These are phyloP conservation scores for Pseudomyrmex concolor DNA, from an alignment of 1,140 invertebrate species.

Conservation along the genomic window DNA sequence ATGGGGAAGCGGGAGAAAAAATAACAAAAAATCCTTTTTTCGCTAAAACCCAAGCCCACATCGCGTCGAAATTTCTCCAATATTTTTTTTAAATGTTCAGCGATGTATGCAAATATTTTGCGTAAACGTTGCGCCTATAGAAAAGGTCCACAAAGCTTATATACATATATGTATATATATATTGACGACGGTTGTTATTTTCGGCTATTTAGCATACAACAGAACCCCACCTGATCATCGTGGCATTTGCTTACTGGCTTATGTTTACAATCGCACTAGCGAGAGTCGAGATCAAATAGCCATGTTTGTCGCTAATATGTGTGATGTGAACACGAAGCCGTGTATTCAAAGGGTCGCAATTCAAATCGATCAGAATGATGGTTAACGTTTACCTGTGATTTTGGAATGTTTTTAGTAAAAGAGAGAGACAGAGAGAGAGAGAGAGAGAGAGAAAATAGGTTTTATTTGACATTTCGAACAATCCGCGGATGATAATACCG, in stretches of 20 bases:
- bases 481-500: slow-evolving; percentile 1
- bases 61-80: neutral
- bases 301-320: slow-evolving; percentile 59
- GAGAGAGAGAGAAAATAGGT: neutral
- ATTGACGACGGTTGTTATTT: slow-evolving; percentile 12
- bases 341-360: slow-evolving; percentile 58
- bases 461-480: slow-evolving; percentile 22
- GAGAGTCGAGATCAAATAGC: slow-evolving; percentile 60
- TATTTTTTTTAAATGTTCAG: neutral
- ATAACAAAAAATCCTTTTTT: neutral
- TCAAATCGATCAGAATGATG: slow-evolving; percentile 56
- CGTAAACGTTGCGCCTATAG: no score
- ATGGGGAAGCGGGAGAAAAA: no score
- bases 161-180: neutral
- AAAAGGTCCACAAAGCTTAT: neutral
- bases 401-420: slow-evolving; percentile 15
- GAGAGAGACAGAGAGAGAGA: neutral
- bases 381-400: slow-evolving; percentile 45
- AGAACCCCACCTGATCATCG: slow-evolving; percentile 50
- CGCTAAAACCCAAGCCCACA: neutral
- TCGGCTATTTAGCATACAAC: slow-evolving; percentile 46
- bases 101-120: neutral
- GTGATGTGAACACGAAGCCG: slow-evolving; percentile 55
- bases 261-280: slow-evolving; percentile 60
- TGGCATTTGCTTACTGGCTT: slow-evolving; percentile 58